Evolutionary conservation across 2,797 vertebrate genomes (phyloP).

Genomic region (Acanthurus leucopareius): DNA sequence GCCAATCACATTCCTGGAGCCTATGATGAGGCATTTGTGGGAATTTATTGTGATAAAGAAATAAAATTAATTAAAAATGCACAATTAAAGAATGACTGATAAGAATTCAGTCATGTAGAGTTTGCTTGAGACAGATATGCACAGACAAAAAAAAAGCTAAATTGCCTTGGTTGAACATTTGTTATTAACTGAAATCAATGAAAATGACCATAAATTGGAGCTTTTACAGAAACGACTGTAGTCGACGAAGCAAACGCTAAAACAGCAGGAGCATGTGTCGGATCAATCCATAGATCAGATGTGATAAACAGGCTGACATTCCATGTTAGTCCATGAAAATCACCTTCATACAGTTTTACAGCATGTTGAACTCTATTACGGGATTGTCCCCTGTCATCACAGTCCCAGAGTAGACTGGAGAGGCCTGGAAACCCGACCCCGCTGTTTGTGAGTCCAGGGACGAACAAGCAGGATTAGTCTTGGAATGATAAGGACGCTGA

Average conservation of each 20-base stretch:
- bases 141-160: background rate
- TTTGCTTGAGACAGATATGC: background rate
- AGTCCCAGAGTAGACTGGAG: slow-evolving; percentile 57
- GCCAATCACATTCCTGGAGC: too few species aligned
- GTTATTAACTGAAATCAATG: background rate
- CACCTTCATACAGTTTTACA: slow-evolving; percentile 58
- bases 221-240: background rate
- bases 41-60: slow-evolving; percentile 5
- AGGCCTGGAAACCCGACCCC: slow-evolving; percentile 78
- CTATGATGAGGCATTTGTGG: too few species aligned
- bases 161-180: background rate
- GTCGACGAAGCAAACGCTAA: background rate
- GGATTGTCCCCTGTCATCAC: slow-evolving; percentile 74
- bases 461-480: slow-evolving; percentile 80
- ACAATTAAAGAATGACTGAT: background rate
- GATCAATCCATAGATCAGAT: slow-evolving; percentile 26
- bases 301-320: slow-evolving; percentile 46
- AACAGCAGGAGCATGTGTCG: background rate
- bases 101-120: background rate
- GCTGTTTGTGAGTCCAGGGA: slow-evolving; percentile 75
- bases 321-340: slow-evolving; percentile 57
- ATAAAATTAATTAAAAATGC: background rate
- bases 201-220: background rate
- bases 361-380: slow-evolving; percentile 62
- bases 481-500: slow-evolving; percentile 79